These are phyloP conservation scores for Gallinago solitaria DNA, from an alignment of 2,797 vertebrate genomes.

Conservation along the genomic window DNA sequence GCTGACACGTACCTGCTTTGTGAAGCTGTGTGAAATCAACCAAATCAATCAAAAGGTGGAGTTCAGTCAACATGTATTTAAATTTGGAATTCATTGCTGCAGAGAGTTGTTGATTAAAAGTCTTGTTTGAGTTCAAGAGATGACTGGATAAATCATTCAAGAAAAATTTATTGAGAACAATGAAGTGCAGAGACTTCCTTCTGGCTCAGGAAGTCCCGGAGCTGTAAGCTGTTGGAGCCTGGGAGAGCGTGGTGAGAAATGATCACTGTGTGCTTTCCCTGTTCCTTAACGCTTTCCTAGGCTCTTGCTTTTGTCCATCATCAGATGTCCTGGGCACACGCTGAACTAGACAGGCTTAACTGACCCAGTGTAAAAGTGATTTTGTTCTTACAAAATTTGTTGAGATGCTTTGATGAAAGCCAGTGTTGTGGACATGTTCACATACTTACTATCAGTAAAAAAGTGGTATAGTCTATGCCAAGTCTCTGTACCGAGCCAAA, in stretches of 20 bases:
- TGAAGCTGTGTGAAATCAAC: not conserved
- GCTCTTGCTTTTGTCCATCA: not conserved
- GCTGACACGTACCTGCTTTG: not conserved
- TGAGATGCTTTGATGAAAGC: not conserved
- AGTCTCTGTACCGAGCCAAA: not conserved
- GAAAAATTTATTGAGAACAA: not conserved
- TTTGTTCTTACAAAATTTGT: not conserved
- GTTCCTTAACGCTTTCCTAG: not conserved
- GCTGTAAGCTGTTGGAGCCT: not conserved
- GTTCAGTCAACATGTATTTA: not conserved
- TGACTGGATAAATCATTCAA: not conserved
- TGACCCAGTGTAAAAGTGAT: not conserved
- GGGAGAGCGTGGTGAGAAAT: not conserved
- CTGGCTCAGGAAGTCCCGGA: not conserved
- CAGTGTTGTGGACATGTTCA: not conserved
- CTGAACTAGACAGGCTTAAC: not conserved
- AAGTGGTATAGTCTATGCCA: not conserved
- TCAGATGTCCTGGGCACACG: rapidly evolving
- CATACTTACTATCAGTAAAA: not conserved
- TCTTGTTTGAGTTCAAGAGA: not conserved
- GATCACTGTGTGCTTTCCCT: not conserved
- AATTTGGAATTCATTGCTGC: not conserved
- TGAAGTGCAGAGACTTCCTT: not conserved
- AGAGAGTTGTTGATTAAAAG: not conserved
- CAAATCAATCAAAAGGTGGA: not conserved